Conservation (phyloP, 2,888 invertebrate genomes). For the Piscicola geometra region DNA sequence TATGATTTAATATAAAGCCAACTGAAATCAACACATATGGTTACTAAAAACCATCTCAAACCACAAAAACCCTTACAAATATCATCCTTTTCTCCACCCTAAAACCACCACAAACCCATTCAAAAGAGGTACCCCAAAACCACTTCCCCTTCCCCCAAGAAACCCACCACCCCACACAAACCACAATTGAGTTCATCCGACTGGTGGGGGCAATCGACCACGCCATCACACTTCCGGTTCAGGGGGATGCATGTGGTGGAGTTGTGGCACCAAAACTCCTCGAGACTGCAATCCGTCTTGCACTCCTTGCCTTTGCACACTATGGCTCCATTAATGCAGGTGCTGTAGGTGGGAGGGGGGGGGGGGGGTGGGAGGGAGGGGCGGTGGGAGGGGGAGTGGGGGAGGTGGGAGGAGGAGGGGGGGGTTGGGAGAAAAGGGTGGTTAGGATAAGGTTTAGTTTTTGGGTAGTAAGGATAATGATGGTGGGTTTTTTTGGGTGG, state of each 20-base stretch:
- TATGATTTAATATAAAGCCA: neutral
- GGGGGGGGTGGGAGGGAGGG: no score
- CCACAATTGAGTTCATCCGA: constrained; percentile 37
- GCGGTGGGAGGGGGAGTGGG: no score
- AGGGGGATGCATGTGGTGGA: constrained; percentile 23
- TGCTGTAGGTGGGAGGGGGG: neutral
- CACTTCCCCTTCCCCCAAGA: no score
- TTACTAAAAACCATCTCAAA: no score
- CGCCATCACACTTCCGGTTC: constrained; percentile 20
- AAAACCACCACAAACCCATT: no score
- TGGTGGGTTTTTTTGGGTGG: no score
- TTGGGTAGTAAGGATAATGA: neutral
- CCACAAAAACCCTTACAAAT: no score
- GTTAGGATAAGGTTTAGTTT: no score
- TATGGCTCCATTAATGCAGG: constrained; percentile 4
- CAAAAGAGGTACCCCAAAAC: no score
- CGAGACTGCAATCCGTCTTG: constrained; percentile 22
- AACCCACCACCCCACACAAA: neutral
- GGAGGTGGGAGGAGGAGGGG: no score
- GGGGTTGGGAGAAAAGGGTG: no score
- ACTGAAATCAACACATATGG: neutral
- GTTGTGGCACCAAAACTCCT: constrained; percentile 29
- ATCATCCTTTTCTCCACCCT: no score
- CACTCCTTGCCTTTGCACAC: constrained; percentile 23
- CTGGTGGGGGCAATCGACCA: constrained; percentile 22